Percentiles rank a stretch among this genome's conserved stretches.
These are phyloP conservation scores for Nemotelus pantherinus DNA, from an alignment of 2,888 invertebrate species.

Conservation along the genomic window DNA sequence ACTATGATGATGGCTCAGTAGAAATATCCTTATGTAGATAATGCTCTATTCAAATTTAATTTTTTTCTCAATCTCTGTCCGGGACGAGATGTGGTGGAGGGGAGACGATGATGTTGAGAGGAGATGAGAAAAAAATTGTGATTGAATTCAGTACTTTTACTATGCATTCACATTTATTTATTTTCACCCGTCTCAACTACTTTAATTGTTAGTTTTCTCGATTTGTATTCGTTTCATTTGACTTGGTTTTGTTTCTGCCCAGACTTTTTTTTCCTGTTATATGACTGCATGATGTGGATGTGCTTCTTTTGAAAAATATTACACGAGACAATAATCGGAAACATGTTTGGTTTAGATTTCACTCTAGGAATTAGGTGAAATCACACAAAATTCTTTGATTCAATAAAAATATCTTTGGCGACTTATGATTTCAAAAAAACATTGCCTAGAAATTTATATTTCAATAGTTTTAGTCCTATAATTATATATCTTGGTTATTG, in stretches of 20 bases:
- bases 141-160: not conserved
- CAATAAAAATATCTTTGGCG: no score
- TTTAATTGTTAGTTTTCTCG: constrained; percentile 16
- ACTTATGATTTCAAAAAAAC: no score
- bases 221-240: constrained; percentile 34
- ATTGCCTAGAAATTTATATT: no score
- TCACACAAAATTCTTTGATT: no score
- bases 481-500: not conserved
- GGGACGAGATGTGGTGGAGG: not conserved
- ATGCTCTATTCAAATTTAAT: constrained; percentile 22
- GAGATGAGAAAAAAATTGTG: constrained; percentile 2
- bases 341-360: not conserved
- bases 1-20: constrained; percentile 10
- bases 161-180: not conserved
- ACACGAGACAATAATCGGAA: not conserved
- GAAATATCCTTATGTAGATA: constrained; percentile 8
- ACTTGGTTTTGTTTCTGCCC: constrained; percentile 38
- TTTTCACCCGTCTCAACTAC: constrained; percentile 1
- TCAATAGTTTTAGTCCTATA: no score
- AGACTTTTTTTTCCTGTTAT: constrained; percentile 27
- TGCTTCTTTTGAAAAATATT: no score
- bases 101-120: not conserved
- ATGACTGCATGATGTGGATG: constrained; percentile 13
- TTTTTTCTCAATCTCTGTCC: not conserved
- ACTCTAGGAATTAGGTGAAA: not conserved